These are phyloP conservation scores for Sphaeramia orbicularis DNA, from an alignment of 2,797 vertebrate species.

Conservation along the genomic window DNA sequence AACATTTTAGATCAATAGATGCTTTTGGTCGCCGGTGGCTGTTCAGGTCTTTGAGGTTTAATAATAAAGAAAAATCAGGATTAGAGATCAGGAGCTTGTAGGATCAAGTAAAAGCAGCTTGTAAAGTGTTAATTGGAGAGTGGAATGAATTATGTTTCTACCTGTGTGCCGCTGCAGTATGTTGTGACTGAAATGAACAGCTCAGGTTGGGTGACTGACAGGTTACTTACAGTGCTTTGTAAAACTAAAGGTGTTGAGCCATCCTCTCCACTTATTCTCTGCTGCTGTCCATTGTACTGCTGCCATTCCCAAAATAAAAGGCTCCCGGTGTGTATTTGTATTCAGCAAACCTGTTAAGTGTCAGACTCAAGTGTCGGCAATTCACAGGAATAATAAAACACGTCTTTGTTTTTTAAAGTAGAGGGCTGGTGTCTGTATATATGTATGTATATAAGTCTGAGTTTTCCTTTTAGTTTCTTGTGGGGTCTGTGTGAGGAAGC, in stretches of 20 bases:
- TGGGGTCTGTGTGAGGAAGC: conserved; percentile 3
- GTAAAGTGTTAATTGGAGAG: no score
- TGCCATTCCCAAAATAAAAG: conserved; percentile 47
- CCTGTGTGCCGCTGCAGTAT: not conserved
- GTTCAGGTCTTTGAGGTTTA: no score
- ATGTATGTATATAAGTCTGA: conserved; percentile 4
- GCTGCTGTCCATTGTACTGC: conserved; percentile 45
- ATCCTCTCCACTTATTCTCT: conserved; percentile 34
- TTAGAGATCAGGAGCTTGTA: no score
- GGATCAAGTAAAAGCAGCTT: no score
- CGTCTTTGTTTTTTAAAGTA: conserved; percentile 4
- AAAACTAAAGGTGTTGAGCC: conserved; percentile 36
- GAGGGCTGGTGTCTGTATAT: not conserved
- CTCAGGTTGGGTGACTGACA: conserved; percentile 53
- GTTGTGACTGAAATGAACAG: conserved; percentile 28
- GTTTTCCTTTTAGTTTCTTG: conserved; percentile 2
- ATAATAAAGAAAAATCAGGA: no score
- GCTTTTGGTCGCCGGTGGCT: no score
- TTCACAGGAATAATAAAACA: conserved; percentile 24
- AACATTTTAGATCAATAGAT: no score
- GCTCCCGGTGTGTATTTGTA: conserved; percentile 39
- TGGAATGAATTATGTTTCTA: not conserved
- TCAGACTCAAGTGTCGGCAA: conserved; percentile 29
- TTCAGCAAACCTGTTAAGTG: conserved; percentile 33
- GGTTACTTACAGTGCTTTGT: conserved; percentile 61